Conservation (phyloP, 2,113 vertebrate species). For the Pimephales promelas region DNA sequence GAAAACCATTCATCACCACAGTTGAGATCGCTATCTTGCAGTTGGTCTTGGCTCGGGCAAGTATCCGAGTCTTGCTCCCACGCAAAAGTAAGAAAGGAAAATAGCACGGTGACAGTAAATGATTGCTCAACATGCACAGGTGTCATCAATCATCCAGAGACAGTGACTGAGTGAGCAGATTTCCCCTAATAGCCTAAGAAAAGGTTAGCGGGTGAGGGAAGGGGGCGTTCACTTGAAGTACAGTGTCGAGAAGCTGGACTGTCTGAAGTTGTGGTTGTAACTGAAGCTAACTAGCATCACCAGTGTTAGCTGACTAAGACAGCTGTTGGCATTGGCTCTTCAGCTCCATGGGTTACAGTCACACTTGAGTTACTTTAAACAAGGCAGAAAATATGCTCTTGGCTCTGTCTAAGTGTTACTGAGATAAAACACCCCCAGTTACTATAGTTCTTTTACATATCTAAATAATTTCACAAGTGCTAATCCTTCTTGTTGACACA, state of each 20-base stretch:
- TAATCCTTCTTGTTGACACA: constrained; percentile 23
- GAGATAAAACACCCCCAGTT: background rate
- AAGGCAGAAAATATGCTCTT: constrained; percentile 22
- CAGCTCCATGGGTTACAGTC: constrained; percentile 19
- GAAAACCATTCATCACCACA: constrained; percentile 67
- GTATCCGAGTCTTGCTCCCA: constrained; percentile 66
- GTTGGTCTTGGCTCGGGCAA: constrained; percentile 73
- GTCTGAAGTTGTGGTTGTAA: constrained; percentile 12
- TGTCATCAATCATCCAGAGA: constrained; percentile 74
- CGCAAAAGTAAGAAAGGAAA: constrained; percentile 73
- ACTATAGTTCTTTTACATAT: constrained; percentile 32
- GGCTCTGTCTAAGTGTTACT: background rate
- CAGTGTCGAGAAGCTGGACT: background rate
- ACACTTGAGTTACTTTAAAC: constrained; percentile 35
- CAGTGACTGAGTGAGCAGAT: constrained; percentile 69
- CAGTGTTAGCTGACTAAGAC: background rate
- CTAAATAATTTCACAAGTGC: background rate
- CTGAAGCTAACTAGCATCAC: constrained; percentile 28
- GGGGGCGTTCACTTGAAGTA: constrained; percentile 24
- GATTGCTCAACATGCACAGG: constrained; percentile 76
- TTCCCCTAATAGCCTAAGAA: constrained; percentile 66
- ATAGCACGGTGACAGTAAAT: constrained; percentile 65
- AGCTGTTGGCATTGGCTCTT: constrained; percentile 19
- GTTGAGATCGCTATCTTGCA: constrained; percentile 71
- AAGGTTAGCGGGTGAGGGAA: constrained; percentile 63